Evolutionary conservation across 1,140 invertebrate genomes (phyloP).

Genomic region (Eriocheir sinensis): DNA sequence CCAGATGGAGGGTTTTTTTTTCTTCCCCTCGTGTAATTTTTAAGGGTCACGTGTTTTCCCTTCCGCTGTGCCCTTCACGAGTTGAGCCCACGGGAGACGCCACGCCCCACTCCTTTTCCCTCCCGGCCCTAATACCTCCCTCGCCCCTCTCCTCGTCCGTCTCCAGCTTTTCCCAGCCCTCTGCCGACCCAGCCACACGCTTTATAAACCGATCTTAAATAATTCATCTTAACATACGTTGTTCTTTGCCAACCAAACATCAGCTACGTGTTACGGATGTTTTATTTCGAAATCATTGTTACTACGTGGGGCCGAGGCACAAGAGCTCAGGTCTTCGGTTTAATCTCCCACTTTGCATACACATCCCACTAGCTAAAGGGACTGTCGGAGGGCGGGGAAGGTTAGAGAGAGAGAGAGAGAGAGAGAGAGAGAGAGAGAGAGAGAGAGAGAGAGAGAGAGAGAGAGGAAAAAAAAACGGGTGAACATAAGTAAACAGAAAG

Average conservation of each 20-base stretch:
- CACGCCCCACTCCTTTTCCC: not conserved
- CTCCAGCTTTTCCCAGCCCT: not conserved
- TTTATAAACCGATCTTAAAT: not conserved
- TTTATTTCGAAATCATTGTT: not conserved
- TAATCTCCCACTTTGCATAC: conserved; percentile 24
- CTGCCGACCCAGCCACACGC: not conserved
- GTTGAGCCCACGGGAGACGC: not conserved
- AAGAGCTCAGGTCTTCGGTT: conserved; percentile 2
- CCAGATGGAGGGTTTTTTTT: not conserved
- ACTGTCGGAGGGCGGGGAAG: not conserved
- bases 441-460: no score
- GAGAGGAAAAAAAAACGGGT: no score
- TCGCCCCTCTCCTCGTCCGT: not conserved
- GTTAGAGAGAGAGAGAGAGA: not conserved
- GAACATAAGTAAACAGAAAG: no score
- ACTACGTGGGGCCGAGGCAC: not conserved
- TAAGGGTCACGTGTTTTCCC: not conserved
- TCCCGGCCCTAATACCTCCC: not conserved
- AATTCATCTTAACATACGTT: not conserved
- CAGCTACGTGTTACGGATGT: not conserved
- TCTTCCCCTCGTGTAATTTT: not conserved
- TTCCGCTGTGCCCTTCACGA: not conserved
- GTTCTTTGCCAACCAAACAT: not conserved
- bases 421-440: not conserved
- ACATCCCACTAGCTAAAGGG: not conserved